Evolutionary conservation across 2,797 vertebrate genomes (phyloP).

Genomic region (Microhierax caerulescens): DNA sequence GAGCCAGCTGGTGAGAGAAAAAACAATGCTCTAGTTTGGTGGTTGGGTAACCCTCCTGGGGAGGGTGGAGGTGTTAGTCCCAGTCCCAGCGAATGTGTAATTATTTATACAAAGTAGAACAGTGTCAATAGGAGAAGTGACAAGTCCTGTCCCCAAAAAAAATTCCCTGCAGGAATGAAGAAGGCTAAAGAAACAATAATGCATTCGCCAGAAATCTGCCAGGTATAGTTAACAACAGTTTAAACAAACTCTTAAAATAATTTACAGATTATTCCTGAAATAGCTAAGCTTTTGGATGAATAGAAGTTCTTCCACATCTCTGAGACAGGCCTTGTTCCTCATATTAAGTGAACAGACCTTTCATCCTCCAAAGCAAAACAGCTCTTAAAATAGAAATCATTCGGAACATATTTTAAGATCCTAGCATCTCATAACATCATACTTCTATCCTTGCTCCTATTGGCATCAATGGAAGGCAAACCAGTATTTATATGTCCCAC

Average conservation of each 20-base stretch:
- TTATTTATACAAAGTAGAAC: constrained; percentile 35
- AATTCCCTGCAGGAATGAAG: background rate
- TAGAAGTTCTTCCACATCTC: constrained; percentile 48
- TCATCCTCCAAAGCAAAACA: constrained; percentile 61
- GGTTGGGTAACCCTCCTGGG: constrained; percentile 10
- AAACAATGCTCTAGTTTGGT: constrained; percentile 50
- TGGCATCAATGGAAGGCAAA: constrained; percentile 29
- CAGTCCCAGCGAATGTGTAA: constrained; percentile 31
- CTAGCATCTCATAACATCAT: constrained; percentile 38
- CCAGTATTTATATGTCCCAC: constrained; percentile 6
- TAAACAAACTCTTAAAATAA: constrained; percentile 54
- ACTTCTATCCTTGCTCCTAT: background rate
- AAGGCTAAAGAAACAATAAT: constrained; percentile 40
- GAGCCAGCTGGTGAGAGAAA: constrained; percentile 27
- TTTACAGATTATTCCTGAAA: constrained; percentile 60
- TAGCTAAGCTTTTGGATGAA: constrained; percentile 43
- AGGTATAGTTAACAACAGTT: constrained; percentile 36
- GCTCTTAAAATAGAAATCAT: constrained; percentile 48
- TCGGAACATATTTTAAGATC: constrained; percentile 54
- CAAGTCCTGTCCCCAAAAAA: background rate
- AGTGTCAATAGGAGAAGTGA: constrained; percentile 22
- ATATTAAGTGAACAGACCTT: constrained; percentile 55
- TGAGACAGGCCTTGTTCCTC: constrained; percentile 55
- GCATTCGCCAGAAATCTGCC: constrained; percentile 33
- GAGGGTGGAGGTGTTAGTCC: constrained; percentile 32